phyloP scores from a whole-genome alignment of 2,888 invertebrate species.

The Nomada lathburiana region DNA sequence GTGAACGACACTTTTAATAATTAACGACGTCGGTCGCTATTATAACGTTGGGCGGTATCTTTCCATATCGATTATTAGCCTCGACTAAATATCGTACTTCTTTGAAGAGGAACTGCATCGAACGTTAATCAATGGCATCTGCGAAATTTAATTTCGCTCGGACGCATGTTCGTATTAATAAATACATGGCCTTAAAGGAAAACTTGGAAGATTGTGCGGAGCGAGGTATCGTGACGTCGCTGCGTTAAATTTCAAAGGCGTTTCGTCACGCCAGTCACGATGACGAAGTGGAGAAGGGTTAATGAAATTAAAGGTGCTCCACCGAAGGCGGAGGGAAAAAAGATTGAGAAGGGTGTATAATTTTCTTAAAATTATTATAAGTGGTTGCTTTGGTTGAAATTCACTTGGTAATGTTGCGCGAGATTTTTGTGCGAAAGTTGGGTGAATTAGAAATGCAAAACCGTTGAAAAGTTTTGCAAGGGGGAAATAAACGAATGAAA shows the following conservation, averaged over 20 bases:
- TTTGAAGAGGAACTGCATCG: background rate
- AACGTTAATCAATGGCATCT: slow-evolving; percentile 14
- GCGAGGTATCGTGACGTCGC: slow-evolving; percentile 21
- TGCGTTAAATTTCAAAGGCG: slow-evolving; percentile 11
- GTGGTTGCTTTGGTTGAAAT: too few relatives aligned
- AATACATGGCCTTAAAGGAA: slow-evolving; percentile 14
- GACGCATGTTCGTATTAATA: slow-evolving; percentile 8
- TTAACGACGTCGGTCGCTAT: slow-evolving; percentile 11
- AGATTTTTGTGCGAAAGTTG: too few relatives aligned
- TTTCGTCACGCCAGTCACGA: slow-evolving; percentile 9
- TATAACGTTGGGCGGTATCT: slow-evolving; percentile 3
- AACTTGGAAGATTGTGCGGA: background rate
- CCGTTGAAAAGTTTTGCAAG: too few relatives aligned
- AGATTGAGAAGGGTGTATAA: background rate
- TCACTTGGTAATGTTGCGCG: too few relatives aligned
- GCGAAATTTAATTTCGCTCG: slow-evolving; percentile 31
- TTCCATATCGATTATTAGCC: slow-evolving; percentile 16
- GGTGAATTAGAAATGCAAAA: too few relatives aligned
- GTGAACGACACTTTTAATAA: slow-evolving; percentile 25
- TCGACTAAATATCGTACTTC: background rate
- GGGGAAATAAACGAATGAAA: too few relatives aligned
- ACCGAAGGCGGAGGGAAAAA: background rate
- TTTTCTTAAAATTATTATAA: background rate
- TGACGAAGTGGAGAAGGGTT: background rate
- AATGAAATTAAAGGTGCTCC: slow-evolving; percentile 10